These are phyloP conservation scores for Deroptyus accipitrinus DNA, from an alignment of 2,113 vertebrate species.

Conservation along the genomic window DNA sequence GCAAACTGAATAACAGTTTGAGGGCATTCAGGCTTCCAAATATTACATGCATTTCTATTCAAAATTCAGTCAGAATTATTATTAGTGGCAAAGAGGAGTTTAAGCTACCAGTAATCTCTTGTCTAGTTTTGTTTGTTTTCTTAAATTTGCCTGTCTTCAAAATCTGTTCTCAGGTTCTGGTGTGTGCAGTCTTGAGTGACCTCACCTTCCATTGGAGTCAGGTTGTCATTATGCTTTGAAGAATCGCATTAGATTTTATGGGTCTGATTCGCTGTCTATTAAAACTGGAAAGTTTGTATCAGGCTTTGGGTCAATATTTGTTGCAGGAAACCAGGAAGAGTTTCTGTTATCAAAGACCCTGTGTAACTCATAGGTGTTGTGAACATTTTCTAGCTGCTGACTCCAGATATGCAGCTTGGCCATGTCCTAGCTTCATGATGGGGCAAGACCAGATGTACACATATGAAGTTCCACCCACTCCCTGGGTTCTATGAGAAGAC, in stretches of 20 bases:
- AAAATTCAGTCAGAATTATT: neutral
- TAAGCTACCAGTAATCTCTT: neutral
- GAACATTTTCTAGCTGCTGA: neutral
- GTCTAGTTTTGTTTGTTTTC: neutral
- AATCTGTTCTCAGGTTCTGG: neutral
- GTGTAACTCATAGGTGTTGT: neutral
- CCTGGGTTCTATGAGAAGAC: neutral
- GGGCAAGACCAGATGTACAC: neutral
- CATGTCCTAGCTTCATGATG: neutral
- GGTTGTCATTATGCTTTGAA: neutral
- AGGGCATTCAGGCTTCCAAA: neutral
- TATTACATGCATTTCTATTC: neutral
- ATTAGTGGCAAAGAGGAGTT: neutral
- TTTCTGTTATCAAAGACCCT: neutral
- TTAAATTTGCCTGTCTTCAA: neutral
- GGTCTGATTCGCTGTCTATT: neutral
- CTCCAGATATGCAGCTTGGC: neutral
- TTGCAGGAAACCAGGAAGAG: neutral
- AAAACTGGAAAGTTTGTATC: neutral
- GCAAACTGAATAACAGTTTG: neutral
- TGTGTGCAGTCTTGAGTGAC: rapidly evolving
- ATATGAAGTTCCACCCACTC: neutral
- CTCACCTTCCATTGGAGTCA: neutral
- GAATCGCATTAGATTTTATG: neutral
- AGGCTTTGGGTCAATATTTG: neutral